phyloP scores from a whole-genome alignment of 2,113 vertebrate species.

The Enhydra lutris region DNA sequence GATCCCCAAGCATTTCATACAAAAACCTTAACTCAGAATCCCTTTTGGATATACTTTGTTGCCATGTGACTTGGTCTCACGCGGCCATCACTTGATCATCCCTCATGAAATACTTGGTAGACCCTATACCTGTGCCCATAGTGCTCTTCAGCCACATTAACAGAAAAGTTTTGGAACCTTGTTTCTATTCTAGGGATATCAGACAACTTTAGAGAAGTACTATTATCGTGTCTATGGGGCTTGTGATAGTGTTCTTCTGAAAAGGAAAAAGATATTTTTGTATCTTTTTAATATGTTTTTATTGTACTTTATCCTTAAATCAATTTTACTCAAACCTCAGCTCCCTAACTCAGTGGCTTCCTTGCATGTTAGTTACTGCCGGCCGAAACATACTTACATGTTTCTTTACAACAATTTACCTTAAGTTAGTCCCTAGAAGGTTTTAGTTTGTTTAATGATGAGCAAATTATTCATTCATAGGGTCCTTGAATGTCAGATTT shows the following conservation, averaged over 20 bases:
- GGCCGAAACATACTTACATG: background rate
- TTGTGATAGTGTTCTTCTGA: background rate
- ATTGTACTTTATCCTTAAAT: background rate
- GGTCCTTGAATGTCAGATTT: background rate
- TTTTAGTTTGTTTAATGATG: background rate
- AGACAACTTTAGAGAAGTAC: background rate
- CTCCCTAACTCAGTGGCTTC: background rate
- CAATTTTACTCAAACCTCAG: background rate
- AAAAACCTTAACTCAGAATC: background rate
- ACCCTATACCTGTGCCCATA: background rate
- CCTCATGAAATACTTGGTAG: background rate
- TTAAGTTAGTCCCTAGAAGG: background rate
- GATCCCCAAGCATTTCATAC: background rate
- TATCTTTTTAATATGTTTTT: background rate
- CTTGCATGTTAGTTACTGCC: background rate
- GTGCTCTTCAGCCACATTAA: background rate
- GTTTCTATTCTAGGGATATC: background rate
- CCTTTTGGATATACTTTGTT: background rate
- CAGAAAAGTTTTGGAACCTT: background rate
- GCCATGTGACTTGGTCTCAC: background rate
- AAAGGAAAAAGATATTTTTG: background rate
- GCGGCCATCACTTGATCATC: background rate
- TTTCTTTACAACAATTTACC: conserved; percentile 7
- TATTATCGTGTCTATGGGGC: background rate
- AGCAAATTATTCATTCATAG: background rate